A percentile compares a stretch with the other conserved stretches of the same genome.
Conservation (phyloP, 2,888 invertebrate species). For the Agrilus mali region DNA sequence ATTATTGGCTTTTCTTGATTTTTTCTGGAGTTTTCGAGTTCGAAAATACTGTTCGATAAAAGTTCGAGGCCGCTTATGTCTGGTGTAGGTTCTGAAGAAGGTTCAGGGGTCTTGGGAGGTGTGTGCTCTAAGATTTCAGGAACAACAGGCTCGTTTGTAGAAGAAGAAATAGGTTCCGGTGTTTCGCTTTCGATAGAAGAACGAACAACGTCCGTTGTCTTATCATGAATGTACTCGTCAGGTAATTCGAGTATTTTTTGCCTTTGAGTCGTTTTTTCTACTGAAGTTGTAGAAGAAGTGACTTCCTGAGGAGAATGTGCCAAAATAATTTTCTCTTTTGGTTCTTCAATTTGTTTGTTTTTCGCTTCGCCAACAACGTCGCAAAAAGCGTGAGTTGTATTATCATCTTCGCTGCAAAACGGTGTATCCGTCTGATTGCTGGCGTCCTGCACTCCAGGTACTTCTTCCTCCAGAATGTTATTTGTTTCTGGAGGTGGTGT, state of each 20-base stretch:
- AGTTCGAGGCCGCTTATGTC: slow-evolving; percentile 73
- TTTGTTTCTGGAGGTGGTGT: slow-evolving; percentile 45
- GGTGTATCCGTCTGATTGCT: slow-evolving; percentile 75
- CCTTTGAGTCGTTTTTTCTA: too few species aligned
- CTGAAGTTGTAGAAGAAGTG: too few species aligned
- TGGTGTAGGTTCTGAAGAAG: slow-evolving; percentile 29
- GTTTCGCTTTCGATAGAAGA: too few species aligned
- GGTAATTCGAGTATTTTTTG: slow-evolving; percentile 1
- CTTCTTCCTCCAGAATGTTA: slow-evolving; percentile 32
- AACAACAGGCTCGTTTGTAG: too few species aligned
- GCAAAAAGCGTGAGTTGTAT: slow-evolving; percentile 24
- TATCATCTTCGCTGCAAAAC: slow-evolving; percentile 52
- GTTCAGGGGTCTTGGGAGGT: slow-evolving; percentile 4
- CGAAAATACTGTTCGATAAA: slow-evolving; percentile 74
- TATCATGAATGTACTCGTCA: background rate
- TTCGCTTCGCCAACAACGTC: slow-evolving; percentile 11
- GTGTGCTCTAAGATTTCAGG: background rate
- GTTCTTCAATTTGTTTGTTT: slow-evolving; percentile 3
- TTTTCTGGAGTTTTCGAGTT: slow-evolving; percentile 46
- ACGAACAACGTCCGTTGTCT: too few species aligned
- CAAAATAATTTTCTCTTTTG: slow-evolving; percentile 1
- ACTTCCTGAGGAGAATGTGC: too few species aligned
- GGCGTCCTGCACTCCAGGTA: slow-evolving; percentile 62
- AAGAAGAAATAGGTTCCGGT: too few species aligned
- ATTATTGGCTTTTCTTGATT: slow-evolving; percentile 1